phyloP scores from a whole-genome alignment of 1,140 invertebrate genomes.

The Caenorhabditis brenneri region DNA sequence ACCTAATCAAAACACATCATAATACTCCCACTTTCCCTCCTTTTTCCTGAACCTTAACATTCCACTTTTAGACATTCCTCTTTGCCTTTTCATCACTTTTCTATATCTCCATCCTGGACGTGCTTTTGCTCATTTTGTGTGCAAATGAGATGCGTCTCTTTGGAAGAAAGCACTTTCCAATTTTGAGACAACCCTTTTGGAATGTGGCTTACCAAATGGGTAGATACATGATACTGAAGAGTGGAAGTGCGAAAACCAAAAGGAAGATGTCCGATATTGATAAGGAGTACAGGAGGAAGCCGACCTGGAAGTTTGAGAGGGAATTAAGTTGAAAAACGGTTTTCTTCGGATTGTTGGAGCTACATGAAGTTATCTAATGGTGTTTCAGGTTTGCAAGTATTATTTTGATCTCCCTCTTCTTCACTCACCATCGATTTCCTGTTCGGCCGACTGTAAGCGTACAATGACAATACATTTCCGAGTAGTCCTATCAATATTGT shows the following conservation, averaged over 20 bases:
- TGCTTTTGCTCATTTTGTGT: slow-evolving; percentile 33
- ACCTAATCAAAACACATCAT: background rate
- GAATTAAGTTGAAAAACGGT: too few species aligned
- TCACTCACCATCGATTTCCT: slow-evolving; percentile 26
- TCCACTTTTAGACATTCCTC: background rate
- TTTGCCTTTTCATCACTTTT: background rate
- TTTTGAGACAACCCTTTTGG: background rate
- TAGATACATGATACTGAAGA: slow-evolving; percentile 36
- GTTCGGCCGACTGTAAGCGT: slow-evolving; percentile 17
- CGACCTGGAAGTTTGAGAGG: slow-evolving; percentile 1
- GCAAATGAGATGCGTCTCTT: background rate
- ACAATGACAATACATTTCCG: background rate
- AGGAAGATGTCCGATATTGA: slow-evolving; percentile 14
- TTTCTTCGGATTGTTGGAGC: too few species aligned
- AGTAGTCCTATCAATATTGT: slow-evolving; percentile 7
- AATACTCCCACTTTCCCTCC: background rate
- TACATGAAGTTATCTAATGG: too few species aligned
- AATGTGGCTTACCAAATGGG: slow-evolving; percentile 10
- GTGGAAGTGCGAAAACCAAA: slow-evolving; percentile 26
- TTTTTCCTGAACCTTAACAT: background rate
- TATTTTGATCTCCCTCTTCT: too few species aligned
- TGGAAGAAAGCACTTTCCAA: background rate
- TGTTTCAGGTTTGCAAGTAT: too few species aligned
- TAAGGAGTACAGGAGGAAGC: slow-evolving; percentile 12
- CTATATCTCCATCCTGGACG: background rate